phyloP scores from a whole-genome alignment of 1,140 invertebrate genomes.

The Caerostris extrusa region DNA sequence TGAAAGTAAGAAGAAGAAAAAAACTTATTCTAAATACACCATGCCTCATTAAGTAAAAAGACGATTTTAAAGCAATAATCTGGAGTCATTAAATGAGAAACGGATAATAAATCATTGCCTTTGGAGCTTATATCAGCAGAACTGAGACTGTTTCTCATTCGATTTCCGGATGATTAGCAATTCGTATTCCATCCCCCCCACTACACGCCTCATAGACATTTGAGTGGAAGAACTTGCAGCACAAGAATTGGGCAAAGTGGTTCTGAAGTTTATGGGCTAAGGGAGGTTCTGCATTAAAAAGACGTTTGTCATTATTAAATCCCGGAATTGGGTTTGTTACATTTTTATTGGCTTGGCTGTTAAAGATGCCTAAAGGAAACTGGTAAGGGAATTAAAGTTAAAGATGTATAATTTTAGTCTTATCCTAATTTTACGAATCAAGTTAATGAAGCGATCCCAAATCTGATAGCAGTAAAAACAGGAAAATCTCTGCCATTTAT shows the following conservation, averaged over 20 bases:
- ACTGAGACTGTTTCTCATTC: not conserved
- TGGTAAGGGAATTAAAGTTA: not conserved
- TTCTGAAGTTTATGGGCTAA: not conserved
- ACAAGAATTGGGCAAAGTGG: not conserved
- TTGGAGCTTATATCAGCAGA: not conserved
- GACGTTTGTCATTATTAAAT: not conserved
- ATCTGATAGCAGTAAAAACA: too few species aligned
- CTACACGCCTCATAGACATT: not conserved
- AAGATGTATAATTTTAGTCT: too few species aligned
- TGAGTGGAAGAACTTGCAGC: not conserved
- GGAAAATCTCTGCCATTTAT: too few species aligned
- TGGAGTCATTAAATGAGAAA: not conserved
- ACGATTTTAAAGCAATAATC: conserved; percentile 1
- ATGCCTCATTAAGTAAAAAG: not conserved
- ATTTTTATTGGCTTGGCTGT: not conserved
- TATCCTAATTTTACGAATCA: too few species aligned
- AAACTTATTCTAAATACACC: not conserved
- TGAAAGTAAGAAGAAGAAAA: not conserved
- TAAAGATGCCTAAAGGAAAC: not conserved
- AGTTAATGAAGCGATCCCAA: too few species aligned
- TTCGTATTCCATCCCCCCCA: not conserved
- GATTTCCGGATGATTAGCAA: not conserved
- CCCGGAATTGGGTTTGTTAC: not conserved
- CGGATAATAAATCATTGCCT: not conserved
- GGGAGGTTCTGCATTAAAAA: not conserved